Evolutionary conservation across 2,797 vertebrate species (phyloP).

Genomic region (Coregonus ussuriensis): DNA sequence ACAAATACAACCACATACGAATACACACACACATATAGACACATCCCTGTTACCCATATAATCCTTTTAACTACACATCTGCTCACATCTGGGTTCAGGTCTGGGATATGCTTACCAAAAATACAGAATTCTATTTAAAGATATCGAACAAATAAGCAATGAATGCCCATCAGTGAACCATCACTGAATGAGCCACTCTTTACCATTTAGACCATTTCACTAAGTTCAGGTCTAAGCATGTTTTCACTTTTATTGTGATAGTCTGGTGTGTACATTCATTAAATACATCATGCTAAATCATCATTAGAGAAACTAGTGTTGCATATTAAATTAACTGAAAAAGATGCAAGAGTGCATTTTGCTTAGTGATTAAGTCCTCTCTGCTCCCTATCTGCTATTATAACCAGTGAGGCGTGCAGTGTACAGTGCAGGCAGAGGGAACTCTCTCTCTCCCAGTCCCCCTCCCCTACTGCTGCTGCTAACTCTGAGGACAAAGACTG

Average conservation of each 20-base stretch:
- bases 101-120: slow-evolving; percentile 14
- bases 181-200: background rate
- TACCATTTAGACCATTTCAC: slow-evolving; percentile 21
- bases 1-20: background rate
- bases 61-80: slow-evolving; percentile 39
- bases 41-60: slow-evolving; percentile 37
- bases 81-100: slow-evolving; percentile 1
- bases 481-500: slow-evolving; percentile 14
- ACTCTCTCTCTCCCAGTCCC: background rate
- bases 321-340: slow-evolving; percentile 33
- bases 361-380: slow-evolving; percentile 23
- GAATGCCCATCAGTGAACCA: background rate
- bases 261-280: slow-evolving; percentile 13
- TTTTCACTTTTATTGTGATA: slow-evolving; percentile 38
- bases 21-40: background rate
- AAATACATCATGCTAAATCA: slow-evolving; percentile 13
- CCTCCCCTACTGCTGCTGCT: background rate
- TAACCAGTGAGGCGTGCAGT: slow-evolving; percentile 14
- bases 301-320: slow-evolving; percentile 31
- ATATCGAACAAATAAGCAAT: background rate
- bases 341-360: slow-evolving; percentile 43
- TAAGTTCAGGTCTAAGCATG: slow-evolving; percentile 22
- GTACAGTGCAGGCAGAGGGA: slow-evolving; percentile 10
- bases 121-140: background rate
- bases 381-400: slow-evolving; percentile 1